phyloP scores from a whole-genome alignment of 2,797 vertebrate species.

The Telmatherina bonti region DNA sequence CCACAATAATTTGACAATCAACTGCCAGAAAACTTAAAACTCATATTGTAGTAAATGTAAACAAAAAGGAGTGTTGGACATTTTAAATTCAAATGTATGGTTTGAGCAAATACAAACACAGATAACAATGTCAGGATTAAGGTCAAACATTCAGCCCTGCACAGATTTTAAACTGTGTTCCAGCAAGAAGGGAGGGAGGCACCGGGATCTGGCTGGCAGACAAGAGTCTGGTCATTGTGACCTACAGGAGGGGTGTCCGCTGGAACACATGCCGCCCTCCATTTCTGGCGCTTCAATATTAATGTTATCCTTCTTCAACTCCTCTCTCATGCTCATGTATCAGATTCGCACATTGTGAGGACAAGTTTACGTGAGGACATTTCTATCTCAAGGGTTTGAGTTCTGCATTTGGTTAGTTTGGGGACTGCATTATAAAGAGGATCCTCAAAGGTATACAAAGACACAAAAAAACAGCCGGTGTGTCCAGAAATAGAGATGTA shows the following conservation, averaged over 20 bases:
- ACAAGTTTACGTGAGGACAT: background rate
- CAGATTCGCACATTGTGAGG: background rate
- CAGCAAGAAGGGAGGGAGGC: constrained; percentile 30
- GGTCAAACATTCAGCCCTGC: constrained; percentile 37
- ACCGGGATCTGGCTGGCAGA: constrained; percentile 56
- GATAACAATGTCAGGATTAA: constrained; percentile 37
- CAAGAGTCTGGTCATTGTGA: constrained; percentile 74
- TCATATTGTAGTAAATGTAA: background rate
- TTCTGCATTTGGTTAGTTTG: background rate
- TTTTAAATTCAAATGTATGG: background rate
- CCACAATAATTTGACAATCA: background rate
- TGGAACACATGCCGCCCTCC: constrained; percentile 56
- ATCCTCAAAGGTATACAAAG: background rate
- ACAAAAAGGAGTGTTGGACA: background rate
- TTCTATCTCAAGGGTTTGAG: background rate
- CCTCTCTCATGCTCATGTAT: background rate
- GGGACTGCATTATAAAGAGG: background rate
- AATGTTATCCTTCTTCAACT: constrained; percentile 7
- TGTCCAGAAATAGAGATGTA: constrained; percentile 28
- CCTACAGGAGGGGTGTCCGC: constrained; percentile 67
- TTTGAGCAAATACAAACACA: constrained; percentile 12
- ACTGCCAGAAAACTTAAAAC: background rate
- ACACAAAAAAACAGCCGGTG: background rate
- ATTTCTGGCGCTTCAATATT: constrained; percentile 21
- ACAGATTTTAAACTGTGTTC: constrained; percentile 21